A percentile compares a stretch with the other conserved stretches of the same genome.
These are phyloP conservation scores for Heliconius sara DNA, from an alignment of 2,888 invertebrate genomes.

Conservation along the genomic window DNA sequence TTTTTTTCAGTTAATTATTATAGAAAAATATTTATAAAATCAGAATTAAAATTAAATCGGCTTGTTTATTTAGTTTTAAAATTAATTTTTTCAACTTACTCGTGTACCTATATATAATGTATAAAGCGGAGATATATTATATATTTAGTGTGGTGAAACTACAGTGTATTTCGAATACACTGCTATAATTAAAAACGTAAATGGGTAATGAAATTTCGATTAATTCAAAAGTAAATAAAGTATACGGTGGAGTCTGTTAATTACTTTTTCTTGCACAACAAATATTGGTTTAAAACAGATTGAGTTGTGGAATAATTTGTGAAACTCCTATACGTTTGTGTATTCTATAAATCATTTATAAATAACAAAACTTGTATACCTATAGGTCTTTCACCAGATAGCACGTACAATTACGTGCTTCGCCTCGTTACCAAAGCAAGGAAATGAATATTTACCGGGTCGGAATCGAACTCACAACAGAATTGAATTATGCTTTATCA, in stretches of 20 bases:
- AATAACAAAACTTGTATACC: neutral
- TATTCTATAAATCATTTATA: neutral
- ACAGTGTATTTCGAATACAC: neutral
- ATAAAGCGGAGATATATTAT: no score
- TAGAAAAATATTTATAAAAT: no score
- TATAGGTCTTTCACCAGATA: neutral
- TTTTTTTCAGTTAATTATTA: no score
- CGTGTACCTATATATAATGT: no score
- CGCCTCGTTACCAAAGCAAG: no score
- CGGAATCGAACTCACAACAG: no score
- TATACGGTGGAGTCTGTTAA: conserved; percentile 7
- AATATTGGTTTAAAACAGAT: conserved; percentile 10
- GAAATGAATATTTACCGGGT: no score
- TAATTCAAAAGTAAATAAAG: conserved; percentile 7
- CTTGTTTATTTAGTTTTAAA: no score
- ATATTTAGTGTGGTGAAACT: neutral
- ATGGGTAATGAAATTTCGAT: neutral
- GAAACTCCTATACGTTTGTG: neutral
- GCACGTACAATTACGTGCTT: no score
- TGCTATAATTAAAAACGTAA: neutral
- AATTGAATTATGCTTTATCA: no score
- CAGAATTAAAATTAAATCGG: no score
- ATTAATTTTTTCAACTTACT: no score
- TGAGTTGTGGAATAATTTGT: neutral
- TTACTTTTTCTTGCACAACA: conserved; percentile 11